A percentile compares a stretch with the other conserved stretches of the same genome.
Evolutionary conservation across 2,888 invertebrate species (phyloP).

Genomic region (Dermolepida albohirtum): DNA sequence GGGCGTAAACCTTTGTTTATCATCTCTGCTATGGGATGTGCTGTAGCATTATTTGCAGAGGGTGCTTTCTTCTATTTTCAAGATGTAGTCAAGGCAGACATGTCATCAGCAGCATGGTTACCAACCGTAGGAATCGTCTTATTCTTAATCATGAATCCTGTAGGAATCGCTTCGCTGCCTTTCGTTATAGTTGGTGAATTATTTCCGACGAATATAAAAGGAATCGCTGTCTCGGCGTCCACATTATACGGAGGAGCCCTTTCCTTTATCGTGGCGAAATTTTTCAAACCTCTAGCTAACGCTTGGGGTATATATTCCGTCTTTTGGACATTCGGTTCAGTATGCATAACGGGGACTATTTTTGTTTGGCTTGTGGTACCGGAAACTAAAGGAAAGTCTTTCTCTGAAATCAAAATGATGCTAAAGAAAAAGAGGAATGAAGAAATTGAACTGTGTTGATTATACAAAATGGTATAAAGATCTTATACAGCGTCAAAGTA

Average conservation of each 20-base stretch:
- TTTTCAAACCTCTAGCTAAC: constrained; percentile 71
- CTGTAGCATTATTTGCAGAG: constrained; percentile 66
- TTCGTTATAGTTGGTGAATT: constrained; percentile 74
- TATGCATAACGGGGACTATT: constrained; percentile 69
- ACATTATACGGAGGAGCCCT: constrained; percentile 70
- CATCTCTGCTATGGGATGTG: constrained; percentile 68
- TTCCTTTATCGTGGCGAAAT: constrained; percentile 71
- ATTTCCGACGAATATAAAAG: constrained; percentile 74
- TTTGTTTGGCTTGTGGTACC: constrained; percentile 71
- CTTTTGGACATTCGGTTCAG: constrained; percentile 70
- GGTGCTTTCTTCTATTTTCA: constrained; percentile 70
- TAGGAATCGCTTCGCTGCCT: constrained; percentile 72
- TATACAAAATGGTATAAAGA: background rate
- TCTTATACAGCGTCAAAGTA: constrained; percentile 64
- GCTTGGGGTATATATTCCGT: constrained; percentile 70
- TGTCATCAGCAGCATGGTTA: constrained; percentile 65
- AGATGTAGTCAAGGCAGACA: constrained; percentile 61
- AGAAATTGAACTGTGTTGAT: background rate
- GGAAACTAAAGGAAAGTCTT: constrained; percentile 73
- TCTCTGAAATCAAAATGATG: constrained; percentile 71
- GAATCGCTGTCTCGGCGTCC: constrained; percentile 70
- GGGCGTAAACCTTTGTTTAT: constrained; percentile 69
- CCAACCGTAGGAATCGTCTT: constrained; percentile 69
- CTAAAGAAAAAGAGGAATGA: constrained; percentile 60
- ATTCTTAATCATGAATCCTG: constrained; percentile 71